Conservation (phyloP, 2,797 vertebrate genomes). For the Gambusia yucatana region DNA sequence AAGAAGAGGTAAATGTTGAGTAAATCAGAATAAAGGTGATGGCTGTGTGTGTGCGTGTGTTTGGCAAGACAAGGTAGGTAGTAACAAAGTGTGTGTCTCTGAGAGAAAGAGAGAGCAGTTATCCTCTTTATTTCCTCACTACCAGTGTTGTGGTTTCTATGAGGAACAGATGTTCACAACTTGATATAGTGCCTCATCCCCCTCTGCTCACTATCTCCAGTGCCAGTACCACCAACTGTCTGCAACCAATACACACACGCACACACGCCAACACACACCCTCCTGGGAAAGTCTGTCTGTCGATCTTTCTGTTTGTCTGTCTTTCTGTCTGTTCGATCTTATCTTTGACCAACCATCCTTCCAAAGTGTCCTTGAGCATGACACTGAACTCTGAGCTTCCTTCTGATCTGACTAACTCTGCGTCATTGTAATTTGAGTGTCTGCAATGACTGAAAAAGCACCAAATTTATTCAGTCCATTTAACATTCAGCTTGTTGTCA, state of each 20-base stretch:
- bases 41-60: constrained; percentile 13
- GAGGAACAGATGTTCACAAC: constrained; percentile 87
- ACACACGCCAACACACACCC: constrained; percentile 38
- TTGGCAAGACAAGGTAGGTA: constrained; percentile 40
- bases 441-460: not conserved
- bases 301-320: constrained; percentile 1
- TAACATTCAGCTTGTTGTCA: not conserved
- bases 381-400: not conserved
- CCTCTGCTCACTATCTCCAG: constrained; percentile 79
- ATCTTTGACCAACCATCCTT: not conserved
- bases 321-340: not conserved
- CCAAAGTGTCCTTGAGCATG: not conserved
- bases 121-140: constrained; percentile 82
- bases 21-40: constrained; percentile 43
- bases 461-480: not conserved
- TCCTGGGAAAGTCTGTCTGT: constrained; percentile 35
- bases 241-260: constrained; percentile 51
- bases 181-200: constrained; percentile 83
- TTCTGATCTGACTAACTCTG: not conserved
- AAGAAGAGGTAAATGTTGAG: constrained; percentile 18
- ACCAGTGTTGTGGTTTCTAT: constrained; percentile 84
- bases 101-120: constrained; percentile 67
- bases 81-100: constrained; percentile 29
- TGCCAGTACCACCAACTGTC: constrained; percentile 83
- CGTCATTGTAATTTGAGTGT: not conserved